phyloP scores from a whole-genome alignment of 2,113 vertebrate genomes.

The Anarhynchus alexandrinus region DNA sequence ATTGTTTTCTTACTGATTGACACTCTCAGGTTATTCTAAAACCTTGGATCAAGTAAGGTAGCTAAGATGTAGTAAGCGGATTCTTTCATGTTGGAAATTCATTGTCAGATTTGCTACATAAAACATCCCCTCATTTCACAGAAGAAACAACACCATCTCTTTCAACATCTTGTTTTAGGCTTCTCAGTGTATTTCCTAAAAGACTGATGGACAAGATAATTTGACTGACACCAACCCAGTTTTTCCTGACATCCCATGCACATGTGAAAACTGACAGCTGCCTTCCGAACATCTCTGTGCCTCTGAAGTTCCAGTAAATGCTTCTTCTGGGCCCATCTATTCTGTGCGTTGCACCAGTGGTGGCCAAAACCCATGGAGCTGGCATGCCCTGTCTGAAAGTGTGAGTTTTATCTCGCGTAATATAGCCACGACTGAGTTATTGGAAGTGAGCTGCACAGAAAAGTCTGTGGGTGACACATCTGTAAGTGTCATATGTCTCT shows the following conservation, averaged over 20 bases:
- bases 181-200: conserved; percentile 23
- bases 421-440: neutral
- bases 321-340: neutral
- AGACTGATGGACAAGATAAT: conserved; percentile 53
- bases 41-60: conserved; percentile 53
- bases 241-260: neutral
- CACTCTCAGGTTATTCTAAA: conserved; percentile 41
- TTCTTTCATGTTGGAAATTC: conserved; percentile 58
- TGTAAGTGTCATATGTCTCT: neutral
- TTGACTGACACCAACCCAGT: conserved; percentile 52
- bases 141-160: conserved; percentile 43
- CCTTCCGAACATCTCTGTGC: neutral
- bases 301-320: neutral
- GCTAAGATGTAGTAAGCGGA: conserved; percentile 17
- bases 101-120: conserved; percentile 55
- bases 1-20: conserved; percentile 50
- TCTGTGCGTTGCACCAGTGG: neutral
- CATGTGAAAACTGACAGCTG: conserved; percentile 4
- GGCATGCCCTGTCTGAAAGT: neutral
- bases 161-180: conserved; percentile 52
- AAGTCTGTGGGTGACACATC: neutral
- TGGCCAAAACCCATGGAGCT: neutral
- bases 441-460: neutral
- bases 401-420: neutral
- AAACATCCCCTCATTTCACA: conserved; percentile 54